phyloP scores from a whole-genome alignment of 2,888 invertebrate species.

The Xestia rhomboidea region DNA sequence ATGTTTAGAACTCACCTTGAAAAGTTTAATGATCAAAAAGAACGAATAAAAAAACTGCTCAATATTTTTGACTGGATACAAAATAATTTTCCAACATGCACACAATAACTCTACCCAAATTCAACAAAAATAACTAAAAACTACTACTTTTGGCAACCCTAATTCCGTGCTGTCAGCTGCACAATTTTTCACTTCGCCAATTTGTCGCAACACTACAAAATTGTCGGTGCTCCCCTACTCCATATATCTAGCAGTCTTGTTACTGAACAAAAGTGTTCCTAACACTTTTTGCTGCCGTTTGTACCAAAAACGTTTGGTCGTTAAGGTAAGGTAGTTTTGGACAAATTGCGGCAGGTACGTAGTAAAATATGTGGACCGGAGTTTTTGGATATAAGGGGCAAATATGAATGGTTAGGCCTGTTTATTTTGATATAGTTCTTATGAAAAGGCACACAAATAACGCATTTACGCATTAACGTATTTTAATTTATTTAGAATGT shows the following conservation, averaged over 20 bases:
- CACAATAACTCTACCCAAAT: background rate
- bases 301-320: slow-evolving; percentile 58
- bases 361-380: slow-evolving; percentile 31
- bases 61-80: background rate
- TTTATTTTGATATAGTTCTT: slow-evolving; percentile 1
- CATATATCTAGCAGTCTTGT: slow-evolving; percentile 58
- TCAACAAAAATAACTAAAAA: slow-evolving; percentile 12
- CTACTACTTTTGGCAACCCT: slow-evolving; percentile 43
- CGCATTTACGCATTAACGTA: too few relatives aligned
- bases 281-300: slow-evolving; percentile 51
- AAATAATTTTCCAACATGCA: background rate
- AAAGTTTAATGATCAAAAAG: background rate
- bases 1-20: background rate
- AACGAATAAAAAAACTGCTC: background rate
- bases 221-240: slow-evolving; percentile 59
- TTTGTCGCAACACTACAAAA: slow-evolving; percentile 71
- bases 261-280: slow-evolving; percentile 61
- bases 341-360: slow-evolving; percentile 52
- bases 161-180: slow-evolving; percentile 34
- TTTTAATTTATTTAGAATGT: too few relatives aligned
- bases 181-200: slow-evolving; percentile 73
- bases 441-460: background rate
- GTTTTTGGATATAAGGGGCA: slow-evolving; percentile 6
- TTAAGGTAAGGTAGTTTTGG: slow-evolving; percentile 61
- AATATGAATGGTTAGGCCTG: slow-evolving; percentile 6